Percentiles rank a stretch among this genome's conserved stretches.
phyloP scores from a whole-genome alignment of 1,140 invertebrate genomes.

The Arion vulgaris region DNA sequence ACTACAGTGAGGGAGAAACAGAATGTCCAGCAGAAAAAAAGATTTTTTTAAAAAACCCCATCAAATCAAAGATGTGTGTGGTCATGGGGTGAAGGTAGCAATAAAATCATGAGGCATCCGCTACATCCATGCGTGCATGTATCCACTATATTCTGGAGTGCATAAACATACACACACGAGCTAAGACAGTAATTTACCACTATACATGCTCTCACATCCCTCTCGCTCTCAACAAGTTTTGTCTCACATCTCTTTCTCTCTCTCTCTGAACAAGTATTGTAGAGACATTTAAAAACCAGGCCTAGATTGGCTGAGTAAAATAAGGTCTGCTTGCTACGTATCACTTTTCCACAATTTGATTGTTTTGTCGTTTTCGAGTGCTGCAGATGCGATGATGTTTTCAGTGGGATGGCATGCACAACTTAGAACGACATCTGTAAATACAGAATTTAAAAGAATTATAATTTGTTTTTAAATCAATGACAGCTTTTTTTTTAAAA shows the following conservation, averaged over 20 bases:
- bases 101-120: too few relatives aligned
- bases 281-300: background rate
- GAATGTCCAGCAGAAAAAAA: too few relatives aligned
- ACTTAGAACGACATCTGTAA: conserved; percentile 94
- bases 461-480: too few relatives aligned
- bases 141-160: too few relatives aligned
- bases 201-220: background rate
- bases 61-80: too few relatives aligned
- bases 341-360: conserved; percentile 99
- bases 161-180: background rate
- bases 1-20: too few relatives aligned
- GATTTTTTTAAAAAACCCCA: too few relatives aligned
- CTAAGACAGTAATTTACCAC: background rate
- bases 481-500: too few relatives aligned
- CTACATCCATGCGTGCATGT: too few relatives aligned
- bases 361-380: conserved; percentile 98
- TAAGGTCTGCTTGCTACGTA: conserved; percentile 76
- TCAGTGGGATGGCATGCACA: conserved; percentile 98
- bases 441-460: conserved; percentile 3
- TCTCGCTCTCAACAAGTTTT: background rate
- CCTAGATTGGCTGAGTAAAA: background rate
- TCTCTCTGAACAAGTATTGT: background rate
- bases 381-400: conserved; percentile 99
- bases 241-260: background rate
- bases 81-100: too few relatives aligned